These are phyloP conservation scores for Nesogale talazaci DNA, from an alignment of 2,113 vertebrate species.

Conservation along the genomic window DNA sequence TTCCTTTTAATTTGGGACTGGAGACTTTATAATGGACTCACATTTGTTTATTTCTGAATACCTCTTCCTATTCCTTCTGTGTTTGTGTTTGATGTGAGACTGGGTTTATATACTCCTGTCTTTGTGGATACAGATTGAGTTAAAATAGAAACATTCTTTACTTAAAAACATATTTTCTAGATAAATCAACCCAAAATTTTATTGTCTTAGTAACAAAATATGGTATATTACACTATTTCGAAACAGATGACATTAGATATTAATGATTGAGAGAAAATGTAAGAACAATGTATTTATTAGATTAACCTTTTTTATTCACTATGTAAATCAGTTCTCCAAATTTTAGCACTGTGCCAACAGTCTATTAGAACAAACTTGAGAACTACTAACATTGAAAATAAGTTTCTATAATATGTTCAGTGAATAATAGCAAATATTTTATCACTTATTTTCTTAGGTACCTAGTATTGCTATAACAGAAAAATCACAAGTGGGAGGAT, in stretches of 20 bases:
- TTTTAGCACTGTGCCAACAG: slow-evolving; percentile 2
- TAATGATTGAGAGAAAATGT: no score
- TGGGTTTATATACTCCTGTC: not conserved
- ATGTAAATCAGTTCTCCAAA: not conserved
- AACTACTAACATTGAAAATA: slow-evolving; percentile 28
- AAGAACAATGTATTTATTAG: no score
- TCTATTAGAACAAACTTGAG: slow-evolving; percentile 13
- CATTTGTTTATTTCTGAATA: not conserved
- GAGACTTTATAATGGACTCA: not conserved
- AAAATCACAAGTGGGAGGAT: no score
- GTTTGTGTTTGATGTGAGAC: slow-evolving; percentile 31
- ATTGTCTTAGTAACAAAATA: no score
- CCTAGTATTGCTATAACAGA: no score
- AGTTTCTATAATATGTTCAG: slow-evolving; percentile 25
- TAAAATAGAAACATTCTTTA: slow-evolving; percentile 21
- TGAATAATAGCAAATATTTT: slow-evolving; percentile 20
- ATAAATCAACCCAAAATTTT: no score
- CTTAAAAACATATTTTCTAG: no score
- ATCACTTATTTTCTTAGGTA: no score
- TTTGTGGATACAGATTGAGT: not conserved
- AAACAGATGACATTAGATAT: no score
- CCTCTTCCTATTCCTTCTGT: not conserved
- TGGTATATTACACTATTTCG: no score
- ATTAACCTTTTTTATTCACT: no score
- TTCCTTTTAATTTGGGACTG: no score